phyloP scores from a whole-genome alignment of 1,140 invertebrate genomes.

The Drosophila yakuba region DNA sequence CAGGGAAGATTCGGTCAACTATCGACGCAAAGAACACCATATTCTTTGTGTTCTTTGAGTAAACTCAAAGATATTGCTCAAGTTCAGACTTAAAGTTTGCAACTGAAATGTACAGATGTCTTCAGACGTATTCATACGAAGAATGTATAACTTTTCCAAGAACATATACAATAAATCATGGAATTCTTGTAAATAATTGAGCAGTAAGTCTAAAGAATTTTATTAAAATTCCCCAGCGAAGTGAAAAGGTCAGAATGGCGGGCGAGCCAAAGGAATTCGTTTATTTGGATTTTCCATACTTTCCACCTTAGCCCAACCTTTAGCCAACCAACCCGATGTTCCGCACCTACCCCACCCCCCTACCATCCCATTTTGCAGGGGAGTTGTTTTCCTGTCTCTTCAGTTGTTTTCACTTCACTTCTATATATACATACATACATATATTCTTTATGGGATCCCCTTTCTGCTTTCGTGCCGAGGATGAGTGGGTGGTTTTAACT shows the following conservation, averaged over 20 bases:
- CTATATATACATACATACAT: slow-evolving; percentile 2
- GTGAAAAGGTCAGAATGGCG: slow-evolving; percentile 12
- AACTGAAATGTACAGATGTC: too few species aligned
- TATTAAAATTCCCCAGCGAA: not conserved
- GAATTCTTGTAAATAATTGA: slow-evolving; percentile 1
- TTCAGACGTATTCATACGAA: not conserved
- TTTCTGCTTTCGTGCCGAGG: slow-evolving; percentile 13
- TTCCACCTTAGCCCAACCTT: slow-evolving; percentile 16
- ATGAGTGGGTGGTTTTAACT: slow-evolving; percentile 18
- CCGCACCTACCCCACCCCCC: not conserved
- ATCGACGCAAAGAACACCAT: not conserved
- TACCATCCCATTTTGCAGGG: not conserved
- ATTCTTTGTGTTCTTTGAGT: not conserved
- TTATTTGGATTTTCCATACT: slow-evolving; percentile 36
- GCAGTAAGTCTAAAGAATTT: slow-evolving; percentile 9
- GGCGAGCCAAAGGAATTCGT: slow-evolving; percentile 28
- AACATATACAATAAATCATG: slow-evolving; percentile 1
- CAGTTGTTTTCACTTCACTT: slow-evolving; percentile 10
- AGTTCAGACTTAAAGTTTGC: too few species aligned
- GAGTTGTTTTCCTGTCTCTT: slow-evolving; percentile 26
- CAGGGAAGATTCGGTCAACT: not conserved
- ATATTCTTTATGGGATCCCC: slow-evolving; percentile 41
- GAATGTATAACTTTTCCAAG: not conserved
- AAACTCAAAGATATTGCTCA: not conserved
- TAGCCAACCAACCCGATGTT: not conserved